phyloP scores from a whole-genome alignment of 2,888 invertebrate species.

The Hydriomena furcata region DNA sequence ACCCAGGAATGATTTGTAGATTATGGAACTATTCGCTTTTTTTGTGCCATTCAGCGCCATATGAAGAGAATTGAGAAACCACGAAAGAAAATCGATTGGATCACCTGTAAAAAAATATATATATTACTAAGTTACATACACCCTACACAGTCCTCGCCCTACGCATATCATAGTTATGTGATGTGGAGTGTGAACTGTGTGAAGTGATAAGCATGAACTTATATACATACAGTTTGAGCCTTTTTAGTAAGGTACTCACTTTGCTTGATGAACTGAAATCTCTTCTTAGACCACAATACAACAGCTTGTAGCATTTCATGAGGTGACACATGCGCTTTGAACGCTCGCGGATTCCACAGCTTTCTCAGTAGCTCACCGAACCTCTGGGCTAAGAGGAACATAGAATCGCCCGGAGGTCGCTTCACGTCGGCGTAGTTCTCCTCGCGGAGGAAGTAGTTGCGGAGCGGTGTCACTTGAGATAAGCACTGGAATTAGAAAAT shows the following conservation, averaged over 20 bases:
- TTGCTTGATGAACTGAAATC: slow-evolving; percentile 99
- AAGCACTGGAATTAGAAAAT: slow-evolving; percentile 87
- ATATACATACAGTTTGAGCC: too few species aligned
- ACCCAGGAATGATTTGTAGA: slow-evolving; percentile 97
- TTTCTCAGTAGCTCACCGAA: slow-evolving; percentile 98
- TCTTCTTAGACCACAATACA: slow-evolving; percentile 97
- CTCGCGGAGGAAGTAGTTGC: slow-evolving; percentile 97
- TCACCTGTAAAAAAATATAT: slow-evolving; percentile 86
- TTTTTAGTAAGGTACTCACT: slow-evolving; percentile 79
- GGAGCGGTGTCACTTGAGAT: slow-evolving; percentile 96
- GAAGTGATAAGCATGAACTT: too few species aligned
- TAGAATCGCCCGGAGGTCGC: slow-evolving; percentile 97
- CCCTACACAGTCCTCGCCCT: too few species aligned
- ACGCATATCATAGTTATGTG: too few species aligned
- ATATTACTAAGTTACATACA: too few species aligned
- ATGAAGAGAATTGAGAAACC: slow-evolving; percentile 98
- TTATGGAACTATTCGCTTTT: slow-evolving; percentile 93
- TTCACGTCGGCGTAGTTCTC: slow-evolving; percentile 95
- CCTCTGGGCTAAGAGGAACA: slow-evolving; percentile 93
- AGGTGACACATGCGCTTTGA: slow-evolving; percentile 99
- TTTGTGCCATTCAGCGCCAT: slow-evolving; percentile 96
- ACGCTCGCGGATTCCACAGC: slow-evolving; percentile 99
- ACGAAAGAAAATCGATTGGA: slow-evolving; percentile 98
- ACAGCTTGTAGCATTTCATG: slow-evolving; percentile 99
- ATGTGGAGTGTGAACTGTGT: too few species aligned